These are phyloP conservation scores for Machimus rusticus DNA, from an alignment of 2,888 invertebrate species.

Conservation along the genomic window DNA sequence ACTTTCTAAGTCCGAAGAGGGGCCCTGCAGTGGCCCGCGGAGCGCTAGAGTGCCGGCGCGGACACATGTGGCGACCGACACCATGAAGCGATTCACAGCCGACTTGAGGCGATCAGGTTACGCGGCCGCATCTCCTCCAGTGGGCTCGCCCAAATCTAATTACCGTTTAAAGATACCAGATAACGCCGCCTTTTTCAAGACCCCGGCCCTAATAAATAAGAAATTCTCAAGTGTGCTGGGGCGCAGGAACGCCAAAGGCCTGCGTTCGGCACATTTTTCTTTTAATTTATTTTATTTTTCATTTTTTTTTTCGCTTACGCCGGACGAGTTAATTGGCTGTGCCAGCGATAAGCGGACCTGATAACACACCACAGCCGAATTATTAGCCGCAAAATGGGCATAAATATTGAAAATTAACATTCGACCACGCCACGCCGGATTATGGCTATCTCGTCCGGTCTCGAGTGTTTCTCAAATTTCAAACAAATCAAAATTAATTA, in stretches of 20 bases:
- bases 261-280: not conserved
- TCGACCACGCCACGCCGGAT: not conserved
- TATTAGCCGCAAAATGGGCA: not conserved
- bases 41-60: not conserved
- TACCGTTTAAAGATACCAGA: conserved; percentile 36
- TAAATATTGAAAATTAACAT: conserved; percentile 16
- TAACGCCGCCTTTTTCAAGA: not conserved
- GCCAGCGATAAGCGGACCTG: not conserved
- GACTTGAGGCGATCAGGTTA: conserved; percentile 19
- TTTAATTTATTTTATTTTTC: not conserved
- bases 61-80: not conserved
- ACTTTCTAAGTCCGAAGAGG: not conserved
- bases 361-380: conserved; percentile 22
- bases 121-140: not conserved
- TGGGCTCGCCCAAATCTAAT: conserved; percentile 34
- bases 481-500: not conserved
- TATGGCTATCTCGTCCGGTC: not conserved
- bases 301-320: not conserved
- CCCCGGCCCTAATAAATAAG: not conserved
- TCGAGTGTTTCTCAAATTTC: not conserved
- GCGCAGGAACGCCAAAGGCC: not conserved
- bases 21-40: conserved; percentile 1
- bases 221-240: conserved; percentile 5
- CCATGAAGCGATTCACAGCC: conserved; percentile 6
- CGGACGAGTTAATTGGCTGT: conserved; percentile 16